These are phyloP conservation scores for Phrynocephalus guinanensis DNA, from an alignment of 2,797 vertebrate species.

Conservation along the genomic window DNA sequence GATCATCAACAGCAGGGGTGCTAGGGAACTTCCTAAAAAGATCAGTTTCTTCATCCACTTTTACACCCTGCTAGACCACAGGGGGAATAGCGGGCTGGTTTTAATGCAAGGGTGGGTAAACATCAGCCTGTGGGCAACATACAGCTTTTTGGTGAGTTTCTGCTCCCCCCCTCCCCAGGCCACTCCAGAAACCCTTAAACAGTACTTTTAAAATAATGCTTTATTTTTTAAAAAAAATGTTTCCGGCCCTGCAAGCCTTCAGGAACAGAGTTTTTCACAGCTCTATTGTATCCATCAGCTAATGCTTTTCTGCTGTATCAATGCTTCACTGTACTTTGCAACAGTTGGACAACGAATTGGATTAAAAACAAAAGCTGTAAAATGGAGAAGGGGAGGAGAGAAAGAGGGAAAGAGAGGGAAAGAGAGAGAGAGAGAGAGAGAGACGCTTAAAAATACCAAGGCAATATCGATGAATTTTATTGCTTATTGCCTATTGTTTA, in stretches of 20 bases:
- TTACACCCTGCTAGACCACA: not conserved
- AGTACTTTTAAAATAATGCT: not conserved
- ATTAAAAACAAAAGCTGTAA: not conserved
- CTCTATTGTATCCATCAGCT: not conserved
- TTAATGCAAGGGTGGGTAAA: not conserved
- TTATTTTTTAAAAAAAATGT: not conserved
- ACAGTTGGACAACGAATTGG: not conserved
- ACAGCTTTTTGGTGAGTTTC: too few relatives aligned
- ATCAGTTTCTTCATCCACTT: too few relatives aligned
- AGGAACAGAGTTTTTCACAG: not conserved
- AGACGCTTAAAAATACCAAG: not conserved
- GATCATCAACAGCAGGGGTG: not conserved
- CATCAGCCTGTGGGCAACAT: too few relatives aligned
- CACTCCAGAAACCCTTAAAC: too few relatives aligned
- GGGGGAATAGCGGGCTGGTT: not conserved
- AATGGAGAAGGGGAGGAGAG: not conserved
- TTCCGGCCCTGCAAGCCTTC: not conserved
- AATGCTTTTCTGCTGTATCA: not conserved
- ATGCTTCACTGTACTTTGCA: not conserved
- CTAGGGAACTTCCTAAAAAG: not conserved
- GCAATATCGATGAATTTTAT: too few relatives aligned
- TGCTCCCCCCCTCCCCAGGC: too few relatives aligned
- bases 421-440: not conserved
- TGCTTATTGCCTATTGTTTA: too few relatives aligned
- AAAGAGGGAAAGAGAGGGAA: too few relatives aligned